These are phyloP conservation scores for Grantiella picta DNA, from an alignment of 2,113 vertebrate genomes.

Conservation along the genomic window DNA sequence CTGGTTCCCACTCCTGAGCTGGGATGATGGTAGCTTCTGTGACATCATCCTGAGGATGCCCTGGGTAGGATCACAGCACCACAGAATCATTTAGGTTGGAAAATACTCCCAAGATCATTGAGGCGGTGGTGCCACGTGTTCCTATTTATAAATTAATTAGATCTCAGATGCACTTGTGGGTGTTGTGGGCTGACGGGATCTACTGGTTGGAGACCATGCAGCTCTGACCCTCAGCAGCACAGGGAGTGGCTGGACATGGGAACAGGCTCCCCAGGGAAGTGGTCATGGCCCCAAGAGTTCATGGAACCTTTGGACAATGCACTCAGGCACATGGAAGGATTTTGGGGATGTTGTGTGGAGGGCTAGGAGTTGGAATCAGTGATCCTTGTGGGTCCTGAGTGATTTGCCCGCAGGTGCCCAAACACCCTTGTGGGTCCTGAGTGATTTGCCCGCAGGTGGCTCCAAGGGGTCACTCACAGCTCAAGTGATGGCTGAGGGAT, in stretches of 20 bases:
- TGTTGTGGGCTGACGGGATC: not conserved
- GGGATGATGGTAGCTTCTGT: not conserved
- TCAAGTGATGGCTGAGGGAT: no score
- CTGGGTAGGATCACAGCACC: not conserved
- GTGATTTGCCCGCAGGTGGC: not conserved
- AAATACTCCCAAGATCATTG: not conserved
- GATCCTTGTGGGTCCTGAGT: not conserved
- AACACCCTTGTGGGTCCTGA: not conserved
- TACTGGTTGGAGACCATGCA: not conserved
- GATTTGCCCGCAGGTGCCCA: not conserved
- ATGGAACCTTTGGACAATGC: not conserved
- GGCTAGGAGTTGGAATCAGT: not conserved
- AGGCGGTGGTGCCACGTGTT: not conserved
- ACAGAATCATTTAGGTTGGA: not conserved
- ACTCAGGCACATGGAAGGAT: not conserved
- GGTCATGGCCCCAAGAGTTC: not conserved
- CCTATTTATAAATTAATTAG: not conserved
- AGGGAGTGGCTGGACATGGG: not conserved
- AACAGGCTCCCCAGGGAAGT: not conserved
- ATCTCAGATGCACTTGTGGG: not conserved
- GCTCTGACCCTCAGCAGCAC: not conserved
- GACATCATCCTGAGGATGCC: not conserved
- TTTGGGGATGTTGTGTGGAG: not conserved
- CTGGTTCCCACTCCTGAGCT: fast-evolving
- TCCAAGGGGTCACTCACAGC: not conserved